Evolutionary conservation across 2,888 invertebrate species (phyloP), one percentile per base, ranked within the genome.

Genomic region (Leptothorax acervorum): DNA sequence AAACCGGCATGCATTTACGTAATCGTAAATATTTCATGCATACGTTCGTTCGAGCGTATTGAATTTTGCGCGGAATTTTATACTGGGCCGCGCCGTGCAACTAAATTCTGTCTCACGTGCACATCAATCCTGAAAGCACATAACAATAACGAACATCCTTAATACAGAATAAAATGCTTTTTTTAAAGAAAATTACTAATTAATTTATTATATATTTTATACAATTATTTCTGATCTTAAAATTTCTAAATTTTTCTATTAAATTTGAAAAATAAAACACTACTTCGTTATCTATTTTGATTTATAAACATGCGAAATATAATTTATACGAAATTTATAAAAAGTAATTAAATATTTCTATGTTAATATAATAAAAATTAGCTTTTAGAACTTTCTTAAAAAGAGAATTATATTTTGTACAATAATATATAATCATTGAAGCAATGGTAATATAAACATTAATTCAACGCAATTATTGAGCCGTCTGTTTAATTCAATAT

Each of bases 1-100:
- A 75, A 23, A 35, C 51, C 28, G 4, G 18, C 42, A 15, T 60
- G 18, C 66, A 76, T 75, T 63, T 35, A 76, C 23, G 65, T 76
- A 76, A 65, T 65, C 39, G 28, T 76, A 35, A 35, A 76, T 63
- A 48, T 65, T 51, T 65, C 48, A 63, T 65, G 51, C 65, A 75
- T 65, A 76, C 51, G 6, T 51, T 65, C 39, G 18, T 76, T 76
- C 51, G 39, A 63, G 35, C 48, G 48, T 63, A 48, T 76, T 76
- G 51, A 51, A 76, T 65, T 65, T 74, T 74, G n/a, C 60, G 9
- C n/a, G 48, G 62, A 62, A 62, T 74, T 74, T 74, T 8, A 28
- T 74, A 74, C 18, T 45, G 2, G n/a, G 12, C 31, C 1, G 2
- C 31, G 12, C 31, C 1, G 12, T 57, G 42, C 28, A 60, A 8